phyloP scores from a whole-genome alignment of 2,888 invertebrate species.

The Trissolcus brochymenae region DNA sequence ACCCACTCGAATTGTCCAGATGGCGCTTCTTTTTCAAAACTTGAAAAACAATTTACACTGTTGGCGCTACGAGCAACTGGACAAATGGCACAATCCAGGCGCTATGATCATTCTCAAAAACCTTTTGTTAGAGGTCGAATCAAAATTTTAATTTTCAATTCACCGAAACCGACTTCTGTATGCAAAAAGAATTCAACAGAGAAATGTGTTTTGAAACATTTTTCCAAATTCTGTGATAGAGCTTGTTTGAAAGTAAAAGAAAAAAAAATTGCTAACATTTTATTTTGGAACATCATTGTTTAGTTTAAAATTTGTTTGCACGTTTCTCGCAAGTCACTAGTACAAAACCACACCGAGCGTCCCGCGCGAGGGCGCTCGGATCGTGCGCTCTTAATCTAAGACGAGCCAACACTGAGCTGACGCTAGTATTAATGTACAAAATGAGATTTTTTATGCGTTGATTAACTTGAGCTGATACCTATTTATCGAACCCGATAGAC shows the following conservation, averaged over 20 bases:
- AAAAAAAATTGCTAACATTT: too few relatives aligned
- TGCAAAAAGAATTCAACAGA: constrained; percentile 3
- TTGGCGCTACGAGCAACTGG: too few relatives aligned
- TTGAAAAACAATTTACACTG: constrained; percentile 21
- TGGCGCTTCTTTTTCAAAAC: too few relatives aligned
- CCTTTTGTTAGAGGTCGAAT: not conserved
- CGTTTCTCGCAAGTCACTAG: constrained; percentile 49
- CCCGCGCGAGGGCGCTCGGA: constrained; percentile 11
- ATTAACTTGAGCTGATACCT: constrained; percentile 2
- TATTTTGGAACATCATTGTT: too few relatives aligned
- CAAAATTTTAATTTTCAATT: too few relatives aligned
- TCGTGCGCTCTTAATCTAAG: constrained; percentile 34
- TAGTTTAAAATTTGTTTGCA: constrained; percentile 9
- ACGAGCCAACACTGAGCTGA: constrained; percentile 21
- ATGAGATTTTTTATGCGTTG: not conserved
- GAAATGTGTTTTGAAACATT: too few relatives aligned
- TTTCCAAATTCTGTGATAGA: too few relatives aligned
- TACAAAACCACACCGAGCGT: constrained; percentile 31
- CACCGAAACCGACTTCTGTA: constrained; percentile 3
- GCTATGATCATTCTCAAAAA: too few relatives aligned
- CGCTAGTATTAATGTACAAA: constrained; percentile 42
- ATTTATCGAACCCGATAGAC: constrained; percentile 27
- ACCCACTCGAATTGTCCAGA: constrained; percentile 53
- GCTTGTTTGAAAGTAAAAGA: constrained; percentile 1
- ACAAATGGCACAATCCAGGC: too few relatives aligned